These are phyloP conservation scores for Leuciscus waleckii DNA, from an alignment of 2,797 vertebrate genomes.

Conservation along the genomic window DNA sequence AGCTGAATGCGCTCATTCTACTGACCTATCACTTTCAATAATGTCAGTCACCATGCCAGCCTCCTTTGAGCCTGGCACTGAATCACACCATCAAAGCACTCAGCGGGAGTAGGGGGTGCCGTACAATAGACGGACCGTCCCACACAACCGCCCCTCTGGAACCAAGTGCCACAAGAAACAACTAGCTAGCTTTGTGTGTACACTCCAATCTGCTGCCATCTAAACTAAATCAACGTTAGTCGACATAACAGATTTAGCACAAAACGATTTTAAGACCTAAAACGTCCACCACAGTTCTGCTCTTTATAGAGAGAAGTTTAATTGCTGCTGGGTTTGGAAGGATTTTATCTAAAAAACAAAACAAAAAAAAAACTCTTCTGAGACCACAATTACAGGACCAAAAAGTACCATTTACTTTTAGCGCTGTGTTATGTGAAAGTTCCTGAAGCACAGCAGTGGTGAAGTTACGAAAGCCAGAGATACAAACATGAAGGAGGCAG, in stretches of 20 bases:
- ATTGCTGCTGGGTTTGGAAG: constrained; percentile 14
- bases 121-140: not conserved
- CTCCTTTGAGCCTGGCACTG: constrained; percentile 35
- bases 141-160: not conserved
- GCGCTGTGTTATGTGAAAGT: constrained; percentile 37
- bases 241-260: not conserved
- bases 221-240: not conserved
- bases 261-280: constrained; percentile 9
- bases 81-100: constrained; percentile 26
- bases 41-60: constrained; percentile 29
- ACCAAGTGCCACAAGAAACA: not conserved
- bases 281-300: not conserved
- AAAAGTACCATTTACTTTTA: constrained; percentile 15
- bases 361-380: constrained; percentile 51
- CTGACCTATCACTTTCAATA: constrained; percentile 43
- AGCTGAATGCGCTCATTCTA: constrained; percentile 41
- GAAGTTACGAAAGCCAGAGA: constrained; percentile 65
- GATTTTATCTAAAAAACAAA: constrained; percentile 53
- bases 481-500: constrained; percentile 61
- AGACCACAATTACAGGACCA: constrained; percentile 59
- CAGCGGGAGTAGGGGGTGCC: constrained; percentile 5
- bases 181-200: not conserved
- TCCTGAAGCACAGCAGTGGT: constrained; percentile 53
- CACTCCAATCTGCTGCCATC: not conserved
- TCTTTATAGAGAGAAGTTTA: constrained; percentile 18